Conservation (phyloP, 1,140 invertebrate species). For the Episyrphus balteatus region DNA sequence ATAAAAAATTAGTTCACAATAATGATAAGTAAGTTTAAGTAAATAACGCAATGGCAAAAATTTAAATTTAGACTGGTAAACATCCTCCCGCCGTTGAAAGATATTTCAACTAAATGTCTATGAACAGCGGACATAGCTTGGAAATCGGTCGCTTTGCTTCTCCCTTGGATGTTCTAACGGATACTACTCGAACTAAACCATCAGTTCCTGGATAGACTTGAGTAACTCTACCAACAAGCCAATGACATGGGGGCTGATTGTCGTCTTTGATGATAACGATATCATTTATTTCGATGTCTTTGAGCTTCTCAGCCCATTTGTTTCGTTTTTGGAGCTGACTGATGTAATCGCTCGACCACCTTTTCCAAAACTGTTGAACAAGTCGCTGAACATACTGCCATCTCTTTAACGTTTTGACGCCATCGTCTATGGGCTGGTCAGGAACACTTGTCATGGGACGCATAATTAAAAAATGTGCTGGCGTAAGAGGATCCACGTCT, state of each 20-base stretch:
- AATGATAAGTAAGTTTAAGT: no score
- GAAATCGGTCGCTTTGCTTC: constrained; percentile 4
- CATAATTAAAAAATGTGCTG: constrained; percentile 28
- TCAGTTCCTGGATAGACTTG: constrained; percentile 16
- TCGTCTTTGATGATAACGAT: constrained; percentile 26
- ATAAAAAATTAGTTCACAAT: no score
- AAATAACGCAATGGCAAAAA: no score
- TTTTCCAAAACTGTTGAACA: neutral
- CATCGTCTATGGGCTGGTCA: no score
- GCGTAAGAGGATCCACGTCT: constrained; percentile 13
- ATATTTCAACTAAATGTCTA: neutral
- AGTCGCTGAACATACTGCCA: no score
- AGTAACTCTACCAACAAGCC: constrained; percentile 14
- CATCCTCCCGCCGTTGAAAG: no score
- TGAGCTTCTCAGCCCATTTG: neutral
- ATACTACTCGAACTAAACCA: constrained; percentile 11
- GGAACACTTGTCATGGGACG: neutral
- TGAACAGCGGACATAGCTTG: neutral
- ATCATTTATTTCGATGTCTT: constrained; percentile 3
- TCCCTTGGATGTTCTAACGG: constrained; percentile 7
- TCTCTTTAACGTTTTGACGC: no score
- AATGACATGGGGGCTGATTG: constrained; percentile 17
- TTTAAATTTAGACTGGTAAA: no score
- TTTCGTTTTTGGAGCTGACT: neutral
- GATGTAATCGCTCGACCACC: neutral